phyloP scores from a whole-genome alignment of 2,888 invertebrate genomes.

The Pristionchus exspectatus region DNA sequence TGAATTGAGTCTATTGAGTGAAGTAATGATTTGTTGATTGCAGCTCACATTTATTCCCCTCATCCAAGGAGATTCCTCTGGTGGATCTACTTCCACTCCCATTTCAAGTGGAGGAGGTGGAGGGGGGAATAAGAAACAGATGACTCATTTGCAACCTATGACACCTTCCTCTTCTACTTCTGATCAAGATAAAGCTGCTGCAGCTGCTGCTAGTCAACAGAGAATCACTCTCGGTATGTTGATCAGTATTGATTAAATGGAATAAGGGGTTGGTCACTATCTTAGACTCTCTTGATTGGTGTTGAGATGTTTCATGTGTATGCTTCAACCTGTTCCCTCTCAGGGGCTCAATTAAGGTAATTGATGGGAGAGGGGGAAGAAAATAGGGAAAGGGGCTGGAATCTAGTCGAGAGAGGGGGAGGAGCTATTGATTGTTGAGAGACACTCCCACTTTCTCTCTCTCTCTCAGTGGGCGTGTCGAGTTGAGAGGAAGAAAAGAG shows the following conservation, averaged over 20 bases:
- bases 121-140: slow-evolving; percentile 52
- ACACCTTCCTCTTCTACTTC: neutral
- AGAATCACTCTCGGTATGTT: slow-evolving; percentile 73
- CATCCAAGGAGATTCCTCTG: slow-evolving; percentile 46
- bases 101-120: neutral
- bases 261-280: neutral
- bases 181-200: slow-evolving; percentile 39
- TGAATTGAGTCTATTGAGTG: neutral
- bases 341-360: neutral
- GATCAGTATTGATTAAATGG: neutral
- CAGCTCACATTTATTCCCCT: slow-evolving; percentile 68
- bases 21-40: slow-evolving; percentile 46
- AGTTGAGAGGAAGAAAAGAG: neutral
- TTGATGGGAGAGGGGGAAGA: neutral
- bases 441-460: neutral
- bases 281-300: too few relatives aligned
- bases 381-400: neutral
- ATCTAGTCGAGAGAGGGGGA: slow-evolving; percentile 7
- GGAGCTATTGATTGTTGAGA: slow-evolving; percentile 4
- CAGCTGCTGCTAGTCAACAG: slow-evolving; percentile 62
- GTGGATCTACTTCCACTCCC: slow-evolving; percentile 15
- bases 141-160: slow-evolving; percentile 54
- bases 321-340: slow-evolving; percentile 22
- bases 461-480: neutral
- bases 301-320: neutral